A percentile compares a stretch with the other conserved stretches of the same genome.
phyloP scores from a whole-genome alignment of 2,797 vertebrate species.

The Bradypus variegatus region DNA sequence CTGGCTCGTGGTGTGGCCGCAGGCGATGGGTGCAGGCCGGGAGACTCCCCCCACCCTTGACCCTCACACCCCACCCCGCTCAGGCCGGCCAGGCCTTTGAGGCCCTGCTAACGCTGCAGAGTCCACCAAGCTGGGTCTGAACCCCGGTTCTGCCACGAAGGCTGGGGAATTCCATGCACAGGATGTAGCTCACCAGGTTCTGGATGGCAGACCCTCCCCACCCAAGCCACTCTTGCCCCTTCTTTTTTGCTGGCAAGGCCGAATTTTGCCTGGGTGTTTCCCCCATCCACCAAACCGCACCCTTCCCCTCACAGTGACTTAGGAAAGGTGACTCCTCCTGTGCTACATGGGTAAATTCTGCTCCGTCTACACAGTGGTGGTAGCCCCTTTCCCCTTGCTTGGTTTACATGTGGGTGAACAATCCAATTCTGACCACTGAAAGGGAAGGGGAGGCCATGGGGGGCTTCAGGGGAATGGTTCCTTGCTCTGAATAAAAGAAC shows the following conservation, averaged over 20 bases:
- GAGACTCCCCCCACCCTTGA: no score
- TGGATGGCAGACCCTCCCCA: not conserved
- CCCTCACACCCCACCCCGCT: not conserved
- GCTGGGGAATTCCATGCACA: rapidly evolving
- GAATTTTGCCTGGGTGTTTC: not conserved
- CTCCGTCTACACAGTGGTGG: not conserved
- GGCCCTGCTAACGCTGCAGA: rapidly evolving
- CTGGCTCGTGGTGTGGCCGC: no score
- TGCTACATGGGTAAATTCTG: rapidly evolving
- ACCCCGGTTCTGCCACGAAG: not conserved
- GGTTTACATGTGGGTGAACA: not conserved
- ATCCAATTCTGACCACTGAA: not conserved
- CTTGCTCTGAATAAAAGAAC: not conserved
- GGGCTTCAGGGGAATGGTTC: not conserved
- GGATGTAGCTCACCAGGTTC: not conserved
- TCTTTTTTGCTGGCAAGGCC: not conserved
- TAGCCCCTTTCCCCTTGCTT: not conserved
- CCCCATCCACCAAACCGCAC: no score
- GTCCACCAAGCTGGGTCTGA: rapidly evolving
- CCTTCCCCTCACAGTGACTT: not conserved
- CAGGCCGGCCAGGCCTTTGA: rapidly evolving
- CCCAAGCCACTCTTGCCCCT: no score
- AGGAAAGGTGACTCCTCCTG: not conserved
- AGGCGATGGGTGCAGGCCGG: rapidly evolving
- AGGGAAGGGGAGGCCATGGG: not conserved